These are phyloP conservation scores for Napeogenes sylphis DNA, from an alignment of 2,888 invertebrate genomes.

Conservation along the genomic window DNA sequence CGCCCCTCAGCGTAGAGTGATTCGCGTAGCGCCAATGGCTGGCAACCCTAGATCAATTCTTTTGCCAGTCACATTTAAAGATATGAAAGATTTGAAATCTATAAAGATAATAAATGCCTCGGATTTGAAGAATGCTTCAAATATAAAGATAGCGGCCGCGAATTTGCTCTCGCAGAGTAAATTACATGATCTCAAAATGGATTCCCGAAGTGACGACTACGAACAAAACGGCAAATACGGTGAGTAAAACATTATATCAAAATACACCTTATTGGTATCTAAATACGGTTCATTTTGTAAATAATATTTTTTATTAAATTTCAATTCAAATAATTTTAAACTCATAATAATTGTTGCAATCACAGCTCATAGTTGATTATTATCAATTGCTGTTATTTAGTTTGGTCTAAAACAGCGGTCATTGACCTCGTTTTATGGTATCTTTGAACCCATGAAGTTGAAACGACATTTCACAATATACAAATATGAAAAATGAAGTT, in stretches of 20 bases:
- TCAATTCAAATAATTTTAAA: neutral
- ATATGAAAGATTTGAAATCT: slow-evolving; percentile 83
- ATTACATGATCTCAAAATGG: slow-evolving; percentile 60
- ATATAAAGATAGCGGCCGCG: slow-evolving; percentile 73
- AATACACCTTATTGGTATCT: neutral
- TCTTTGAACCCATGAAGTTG: slow-evolving; percentile 16
- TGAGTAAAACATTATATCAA: slow-evolving; percentile 39
- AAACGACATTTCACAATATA: neutral
- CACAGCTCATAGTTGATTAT: slow-evolving; percentile 11
- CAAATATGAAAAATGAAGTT: too few relatives aligned
- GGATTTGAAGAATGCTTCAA: slow-evolving; percentile 74
- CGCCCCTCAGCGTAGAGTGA: slow-evolving; percentile 64
- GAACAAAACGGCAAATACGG: slow-evolving; percentile 60
- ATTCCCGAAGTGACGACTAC: slow-evolving; percentile 58
- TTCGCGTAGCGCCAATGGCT: slow-evolving; percentile 68
- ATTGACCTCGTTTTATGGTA: slow-evolving; percentile 21
- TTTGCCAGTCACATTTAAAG: slow-evolving; percentile 82
- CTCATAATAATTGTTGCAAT: too few relatives aligned
- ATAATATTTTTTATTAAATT: too few relatives aligned
- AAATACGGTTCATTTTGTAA: slow-evolving; percentile 1
- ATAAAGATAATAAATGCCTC: slow-evolving; percentile 85
- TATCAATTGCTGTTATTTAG: slow-evolving; percentile 28
- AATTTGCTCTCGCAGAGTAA: slow-evolving; percentile 71
- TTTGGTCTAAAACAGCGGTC: slow-evolving; percentile 23
- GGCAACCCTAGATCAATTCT: slow-evolving; percentile 81